Base-by-base conservation (phyloP, 2,888 invertebrate species). In the Scaptomyza cyrtandrae region DNA sequence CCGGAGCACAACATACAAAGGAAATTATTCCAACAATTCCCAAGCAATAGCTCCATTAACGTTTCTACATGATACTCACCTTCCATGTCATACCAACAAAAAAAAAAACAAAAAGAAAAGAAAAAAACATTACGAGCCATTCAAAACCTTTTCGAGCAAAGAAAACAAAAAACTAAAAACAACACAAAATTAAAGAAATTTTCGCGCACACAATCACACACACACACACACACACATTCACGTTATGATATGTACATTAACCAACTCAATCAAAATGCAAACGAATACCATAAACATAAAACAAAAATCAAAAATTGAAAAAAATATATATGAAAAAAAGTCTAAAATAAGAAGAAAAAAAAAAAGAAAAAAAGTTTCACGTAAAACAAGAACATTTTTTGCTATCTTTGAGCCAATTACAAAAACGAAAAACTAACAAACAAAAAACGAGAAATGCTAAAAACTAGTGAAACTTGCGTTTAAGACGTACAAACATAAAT, bases 241-340 rank as follows among this genome's bases (percentile, higher is more conserved):
- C 53, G 55, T 69, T 68, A 67, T 37, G 29, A 65, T 58, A 58
- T 56, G 63, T 65, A 70, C 61, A 65, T 59, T 61, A 49, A 64
- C 54, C 63, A 74, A 85, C 48, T 75, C 60, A 75, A 81, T 63
- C 87, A 82, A 79, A 82, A 81, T 81, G 82, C 89, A 89, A 83
- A 82, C 88, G 82, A 83, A 89, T 85, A 81, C 63, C 70, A 80
- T 78, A 68, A 77, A 52, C 57, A 58, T 16, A 52, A 66, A 71
- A 71, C 71, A 71, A 50, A 37, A 70, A 64, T 58, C 31, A 54
- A 59, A 73, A 67, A 67, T 46, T 60, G 65, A 53, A 59, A 56
- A 61, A 67, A 55, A 57, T 54, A 59, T 11, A 46, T 5, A 59
- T 45, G 71, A 37, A 48, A 60, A 48, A 50, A 61, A 54, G 24